Evolutionary conservation across 1,140 invertebrate species (phyloP).

Genomic region (Drosophila guanche): DNA sequence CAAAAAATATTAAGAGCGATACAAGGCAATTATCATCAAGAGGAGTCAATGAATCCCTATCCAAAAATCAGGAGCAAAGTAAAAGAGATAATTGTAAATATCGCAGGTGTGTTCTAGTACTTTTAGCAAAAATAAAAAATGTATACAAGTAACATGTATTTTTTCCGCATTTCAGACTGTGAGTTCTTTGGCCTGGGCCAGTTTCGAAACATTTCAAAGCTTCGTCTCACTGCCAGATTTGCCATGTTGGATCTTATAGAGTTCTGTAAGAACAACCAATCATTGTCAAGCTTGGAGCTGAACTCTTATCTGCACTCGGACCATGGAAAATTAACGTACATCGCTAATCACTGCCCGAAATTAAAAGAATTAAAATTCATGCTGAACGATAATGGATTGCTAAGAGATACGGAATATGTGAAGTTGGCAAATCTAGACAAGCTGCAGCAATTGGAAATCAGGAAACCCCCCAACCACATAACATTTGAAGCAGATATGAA

Average conservation of each 20-base stretch:
- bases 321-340: constrained; percentile 9
- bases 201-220: constrained; percentile 12
- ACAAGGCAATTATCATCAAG: not conserved
- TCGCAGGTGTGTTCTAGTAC: not conserved
- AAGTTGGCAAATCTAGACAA: constrained; percentile 1
- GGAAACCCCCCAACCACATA: not conserved
- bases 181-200: not conserved
- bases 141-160: not conserved
- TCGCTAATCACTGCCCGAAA: constrained; percentile 21
- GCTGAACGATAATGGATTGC: not conserved
- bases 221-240: constrained; percentile 9
- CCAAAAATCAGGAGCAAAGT: not conserved
- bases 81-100: constrained; percentile 13
- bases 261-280: constrained; percentile 11
- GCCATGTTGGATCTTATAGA: constrained; percentile 14
- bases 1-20: constrained; percentile 4
- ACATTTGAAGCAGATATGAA: not conserved
- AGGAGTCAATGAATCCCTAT: not conserved
- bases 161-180: constrained; percentile 4
- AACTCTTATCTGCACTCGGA: constrained; percentile 10
- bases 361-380: constrained; percentile 24
- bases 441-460: constrained; percentile 13
- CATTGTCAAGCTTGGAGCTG: constrained; percentile 8
- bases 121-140: not conserved
- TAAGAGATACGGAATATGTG: constrained; percentile 7